Evolutionary conservation across 2,888 invertebrate genomes (phyloP).

Genomic region (Emmelina monodactyla): DNA sequence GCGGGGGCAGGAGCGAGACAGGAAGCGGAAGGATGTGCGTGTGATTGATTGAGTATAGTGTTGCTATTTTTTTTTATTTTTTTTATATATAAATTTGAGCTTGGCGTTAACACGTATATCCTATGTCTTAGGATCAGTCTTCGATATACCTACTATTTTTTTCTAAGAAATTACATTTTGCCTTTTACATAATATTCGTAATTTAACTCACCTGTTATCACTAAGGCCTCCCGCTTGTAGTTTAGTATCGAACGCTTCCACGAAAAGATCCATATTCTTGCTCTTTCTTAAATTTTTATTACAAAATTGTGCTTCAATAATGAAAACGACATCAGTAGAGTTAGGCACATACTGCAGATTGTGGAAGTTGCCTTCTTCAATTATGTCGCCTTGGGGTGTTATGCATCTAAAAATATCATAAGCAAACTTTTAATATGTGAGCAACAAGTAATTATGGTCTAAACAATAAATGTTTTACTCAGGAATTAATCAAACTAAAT

Average conservation of each 20-base stretch:
- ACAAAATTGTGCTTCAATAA: conserved; percentile 86
- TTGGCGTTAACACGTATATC: too few relatives aligned
- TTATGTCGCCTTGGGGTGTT: conserved; percentile 70
- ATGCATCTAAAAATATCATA: conserved; percentile 70
- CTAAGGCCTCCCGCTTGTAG: conserved; percentile 68
- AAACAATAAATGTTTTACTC: not conserved
- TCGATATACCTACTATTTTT: too few relatives aligned
- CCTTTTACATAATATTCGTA: not conserved
- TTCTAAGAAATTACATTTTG: too few relatives aligned
- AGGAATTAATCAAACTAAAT: not conserved
- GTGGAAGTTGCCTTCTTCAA: conserved; percentile 80
- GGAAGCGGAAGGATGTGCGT: too few relatives aligned
- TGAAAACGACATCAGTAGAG: conserved; percentile 87
- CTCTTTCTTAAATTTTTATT: conserved; percentile 73
- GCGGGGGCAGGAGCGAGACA: too few relatives aligned
- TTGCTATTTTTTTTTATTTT: too few relatives aligned
- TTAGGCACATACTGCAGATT: conserved; percentile 70
- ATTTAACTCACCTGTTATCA: conserved; percentile 70
- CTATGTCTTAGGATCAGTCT: too few relatives aligned
- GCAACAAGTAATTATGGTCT: too few relatives aligned
- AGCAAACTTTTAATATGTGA: conserved; percentile 11
- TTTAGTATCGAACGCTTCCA: conserved; percentile 74
- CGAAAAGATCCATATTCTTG: conserved; percentile 74
- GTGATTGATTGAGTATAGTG: too few relatives aligned
- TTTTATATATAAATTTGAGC: too few relatives aligned